Conservation (phyloP, 2,113 vertebrate species). For the Labeo rohita region DNA sequence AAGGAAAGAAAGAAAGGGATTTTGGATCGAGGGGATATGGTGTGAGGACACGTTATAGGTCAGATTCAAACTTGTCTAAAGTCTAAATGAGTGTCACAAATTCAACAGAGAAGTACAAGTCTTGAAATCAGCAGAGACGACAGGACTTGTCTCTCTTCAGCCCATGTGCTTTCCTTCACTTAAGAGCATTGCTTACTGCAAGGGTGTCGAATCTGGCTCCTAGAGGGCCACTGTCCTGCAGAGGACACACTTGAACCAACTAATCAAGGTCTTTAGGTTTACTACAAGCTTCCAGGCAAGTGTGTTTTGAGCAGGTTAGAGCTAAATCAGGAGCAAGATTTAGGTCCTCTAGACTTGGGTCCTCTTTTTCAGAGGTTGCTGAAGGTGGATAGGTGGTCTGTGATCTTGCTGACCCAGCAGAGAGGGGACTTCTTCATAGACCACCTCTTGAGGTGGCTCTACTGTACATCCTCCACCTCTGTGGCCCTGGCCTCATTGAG, state of each 20-base stretch:
- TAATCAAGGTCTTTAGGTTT: background rate
- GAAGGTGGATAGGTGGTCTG: background rate
- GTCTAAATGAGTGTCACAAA: background rate
- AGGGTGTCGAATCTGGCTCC: background rate
- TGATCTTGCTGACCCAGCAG: slow-evolving; percentile 29
- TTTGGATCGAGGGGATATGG: background rate
- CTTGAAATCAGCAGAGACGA: background rate
- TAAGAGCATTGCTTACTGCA: background rate
- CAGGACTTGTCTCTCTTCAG: background rate
- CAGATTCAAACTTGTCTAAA: background rate
- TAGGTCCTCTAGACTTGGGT: background rate
- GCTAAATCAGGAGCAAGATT: background rate
- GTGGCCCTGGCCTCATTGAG: slow-evolving; percentile 23
- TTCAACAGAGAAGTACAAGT: background rate
- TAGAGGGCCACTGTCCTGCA: background rate
- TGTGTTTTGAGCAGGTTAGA: background rate
- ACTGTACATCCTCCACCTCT: background rate
- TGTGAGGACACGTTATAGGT: background rate
- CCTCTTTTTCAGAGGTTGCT: background rate
- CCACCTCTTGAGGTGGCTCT: background rate
- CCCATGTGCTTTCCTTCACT: background rate
- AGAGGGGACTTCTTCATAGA: slow-evolving; percentile 22
- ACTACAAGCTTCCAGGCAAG: background rate
- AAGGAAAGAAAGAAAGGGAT: background rate
- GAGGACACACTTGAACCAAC: background rate